phyloP scores from a whole-genome alignment of 2,888 invertebrate genomes.

The Anticlea derivata region DNA sequence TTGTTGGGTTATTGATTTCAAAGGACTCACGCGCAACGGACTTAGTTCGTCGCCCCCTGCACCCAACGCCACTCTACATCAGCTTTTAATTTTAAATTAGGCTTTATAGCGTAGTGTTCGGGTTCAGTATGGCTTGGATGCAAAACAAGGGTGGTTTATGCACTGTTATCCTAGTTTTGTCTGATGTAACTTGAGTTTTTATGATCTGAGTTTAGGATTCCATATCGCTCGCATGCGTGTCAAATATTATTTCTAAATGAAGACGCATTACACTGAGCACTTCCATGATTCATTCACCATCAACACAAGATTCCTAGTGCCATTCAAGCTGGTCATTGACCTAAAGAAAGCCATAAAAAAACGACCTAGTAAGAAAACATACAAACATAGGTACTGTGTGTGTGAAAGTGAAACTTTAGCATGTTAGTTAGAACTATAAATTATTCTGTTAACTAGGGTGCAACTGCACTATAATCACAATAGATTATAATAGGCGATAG shows the following conservation, averaged over 20 bases:
- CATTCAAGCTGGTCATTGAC: too few species aligned
- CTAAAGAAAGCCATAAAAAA: too few species aligned
- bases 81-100: background rate
- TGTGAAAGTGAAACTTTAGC: background rate
- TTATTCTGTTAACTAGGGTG: slow-evolving; percentile 15
- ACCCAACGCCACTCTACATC: slow-evolving; percentile 33
- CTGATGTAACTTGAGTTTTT: background rate
- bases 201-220: too few species aligned
- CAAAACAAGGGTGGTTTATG: background rate
- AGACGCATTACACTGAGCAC: too few species aligned
- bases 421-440: background rate
- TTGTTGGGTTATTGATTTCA: slow-evolving; percentile 65
- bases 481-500: slow-evolving; percentile 35
- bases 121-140: background rate
- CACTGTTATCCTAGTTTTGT: too few species aligned
- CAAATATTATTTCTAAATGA: too few species aligned
- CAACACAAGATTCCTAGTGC: too few species aligned
- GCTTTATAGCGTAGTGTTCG: background rate
- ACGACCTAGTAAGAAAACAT: too few species aligned
- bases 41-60: slow-evolving; percentile 58
- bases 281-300: too few species aligned
- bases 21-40: slow-evolving; percentile 69
- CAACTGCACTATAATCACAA: slow-evolving; percentile 3
- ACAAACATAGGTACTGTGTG: too few species aligned
- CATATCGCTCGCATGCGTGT: too few species aligned